These are phyloP conservation scores for Sphaeridia pumilis DNA, from an alignment of 2,888 invertebrate species.

Conservation along the genomic window DNA sequence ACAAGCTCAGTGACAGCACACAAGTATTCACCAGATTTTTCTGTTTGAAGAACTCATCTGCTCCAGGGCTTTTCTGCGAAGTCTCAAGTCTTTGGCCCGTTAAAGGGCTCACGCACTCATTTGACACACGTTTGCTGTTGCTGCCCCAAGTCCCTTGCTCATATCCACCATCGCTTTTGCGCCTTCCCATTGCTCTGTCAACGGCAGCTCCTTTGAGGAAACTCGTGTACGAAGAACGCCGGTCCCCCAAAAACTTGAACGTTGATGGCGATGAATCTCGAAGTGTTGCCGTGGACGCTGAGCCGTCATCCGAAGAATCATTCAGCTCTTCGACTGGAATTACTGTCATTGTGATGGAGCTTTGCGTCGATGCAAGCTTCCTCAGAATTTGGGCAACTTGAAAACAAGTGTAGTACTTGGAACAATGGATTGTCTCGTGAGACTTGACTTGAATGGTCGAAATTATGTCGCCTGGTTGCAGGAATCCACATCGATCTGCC, in stretches of 20 bases:
- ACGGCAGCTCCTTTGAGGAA: not conserved
- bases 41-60: not conserved
- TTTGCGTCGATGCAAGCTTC: conserved; percentile 21
- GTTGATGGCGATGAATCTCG: conserved; percentile 3
- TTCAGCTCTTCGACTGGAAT: conserved; percentile 17
- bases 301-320: conserved; percentile 13
- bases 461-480: conserved; percentile 26
- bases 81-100: not conserved
- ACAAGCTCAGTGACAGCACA: conserved; percentile 21
- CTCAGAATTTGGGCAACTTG: conserved; percentile 34
- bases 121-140: not conserved
- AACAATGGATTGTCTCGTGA: conserved; percentile 30
- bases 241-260: not conserved
- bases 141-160: not conserved
- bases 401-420: conserved; percentile 29
- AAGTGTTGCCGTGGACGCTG: conserved; percentile 28
- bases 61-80: not conserved
- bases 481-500: conserved; percentile 31
- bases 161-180: not conserved
- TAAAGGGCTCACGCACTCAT: not conserved
- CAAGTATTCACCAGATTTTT: conserved; percentile 7
- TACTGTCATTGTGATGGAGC: conserved; percentile 29
- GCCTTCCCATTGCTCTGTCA: not conserved
- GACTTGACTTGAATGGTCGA: conserved; percentile 27
- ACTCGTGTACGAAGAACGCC: conserved; percentile 7